Base-by-base conservation (phyloP, 2,113 vertebrate genomes). In the Danionella cerebrum region DNA sequence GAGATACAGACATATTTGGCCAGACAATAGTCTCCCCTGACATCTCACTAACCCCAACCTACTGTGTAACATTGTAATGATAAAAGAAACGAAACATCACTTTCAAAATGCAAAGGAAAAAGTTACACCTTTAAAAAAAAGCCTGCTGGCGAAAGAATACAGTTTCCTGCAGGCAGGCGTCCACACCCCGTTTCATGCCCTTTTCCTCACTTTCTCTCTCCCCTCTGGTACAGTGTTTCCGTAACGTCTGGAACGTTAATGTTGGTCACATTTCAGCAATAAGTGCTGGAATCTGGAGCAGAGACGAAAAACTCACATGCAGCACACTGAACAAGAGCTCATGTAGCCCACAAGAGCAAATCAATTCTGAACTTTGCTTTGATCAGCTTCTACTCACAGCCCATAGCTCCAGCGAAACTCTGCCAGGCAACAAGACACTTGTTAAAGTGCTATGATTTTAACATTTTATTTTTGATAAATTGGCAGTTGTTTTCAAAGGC, bases 251-350 rank as follows among this genome's bases (percentile, higher is more conserved):
- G 12, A 21, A 54, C 39, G 31, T 44, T 54, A 67, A 55, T 13
- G 29, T 14, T 18, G 53, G 53, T 58, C 65, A 68, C 65, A 58
- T 58, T 57, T 58, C 48, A 31, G 29, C n/a, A 21, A 58, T 68
- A 35, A 27, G 19, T 10, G 5, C 8, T 44, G 33, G 21, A 31
- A 42, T 54, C 53, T 57, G 42, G 39, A 42, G 42, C 42, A 47
- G 7, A 39, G 12, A 58, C 36, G 27, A 41, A 18, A 13, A 12
- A 10, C 39, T 18, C 2, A 1, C 8, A 27, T 29, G 14, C 39
- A 13, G 18, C 2, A 24, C 3, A 25, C 54, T 41, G 57, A 60
- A 60, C 1, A 60, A 60, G 31, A 0, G 11, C 57, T 60, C 14
- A 60, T 44, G n/a, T n/a, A n/a, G n/a, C n/a, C n/a, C n/a, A n/a